phyloP scores from a whole-genome alignment of 2,113 vertebrate species.

The Myxocyprinus asiaticus region DNA sequence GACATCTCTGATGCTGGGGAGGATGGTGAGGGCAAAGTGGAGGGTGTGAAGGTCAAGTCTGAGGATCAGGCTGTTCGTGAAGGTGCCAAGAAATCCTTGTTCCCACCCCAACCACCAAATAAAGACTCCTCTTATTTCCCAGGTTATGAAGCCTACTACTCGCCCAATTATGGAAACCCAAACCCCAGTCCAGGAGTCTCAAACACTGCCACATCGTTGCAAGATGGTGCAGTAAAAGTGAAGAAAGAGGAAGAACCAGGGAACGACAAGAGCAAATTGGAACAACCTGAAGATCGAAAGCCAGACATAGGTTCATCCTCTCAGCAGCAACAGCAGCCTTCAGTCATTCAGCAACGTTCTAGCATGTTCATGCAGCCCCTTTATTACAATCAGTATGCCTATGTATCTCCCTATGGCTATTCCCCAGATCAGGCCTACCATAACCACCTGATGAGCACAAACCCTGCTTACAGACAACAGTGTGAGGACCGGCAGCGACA shows the following conservation, averaged over 20 bases:
- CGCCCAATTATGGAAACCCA: conserved; percentile 87
- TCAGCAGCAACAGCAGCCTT: conserved; percentile 83
- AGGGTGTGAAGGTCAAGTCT: conserved; percentile 84
- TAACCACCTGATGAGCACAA: conserved; percentile 90
- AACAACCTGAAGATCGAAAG: conserved; percentile 90
- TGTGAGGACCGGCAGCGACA: conserved; percentile 92
- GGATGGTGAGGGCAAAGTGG: conserved; percentile 91
- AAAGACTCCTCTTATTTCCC: conserved; percentile 93
- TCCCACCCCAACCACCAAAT: conserved; percentile 83
- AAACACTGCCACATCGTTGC: conserved; percentile 72
- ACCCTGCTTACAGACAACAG: conserved; percentile 89
- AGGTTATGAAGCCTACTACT: conserved; percentile 92
- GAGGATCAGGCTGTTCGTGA: conserved; percentile 89
- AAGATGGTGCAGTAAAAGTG: conserved; percentile 82
- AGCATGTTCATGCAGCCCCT: conserved; percentile 99
- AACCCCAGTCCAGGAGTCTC: conserved; percentile 83
- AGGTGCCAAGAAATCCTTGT: conserved; percentile 92
- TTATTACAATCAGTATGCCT: conserved; percentile 98
- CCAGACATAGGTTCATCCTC: conserved; percentile 74
- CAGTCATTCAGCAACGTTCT: conserved; percentile 94
- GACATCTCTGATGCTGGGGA: conserved; percentile 98
- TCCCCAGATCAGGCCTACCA: conserved; percentile 90
- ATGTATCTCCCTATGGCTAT: conserved; percentile 92
- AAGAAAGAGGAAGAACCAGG: conserved; percentile 88
- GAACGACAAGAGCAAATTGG: conserved; percentile 86